Evolutionary conservation across 2,888 invertebrate genomes (phyloP).

Genomic region (Pseudolycoriella hygida): DNA sequence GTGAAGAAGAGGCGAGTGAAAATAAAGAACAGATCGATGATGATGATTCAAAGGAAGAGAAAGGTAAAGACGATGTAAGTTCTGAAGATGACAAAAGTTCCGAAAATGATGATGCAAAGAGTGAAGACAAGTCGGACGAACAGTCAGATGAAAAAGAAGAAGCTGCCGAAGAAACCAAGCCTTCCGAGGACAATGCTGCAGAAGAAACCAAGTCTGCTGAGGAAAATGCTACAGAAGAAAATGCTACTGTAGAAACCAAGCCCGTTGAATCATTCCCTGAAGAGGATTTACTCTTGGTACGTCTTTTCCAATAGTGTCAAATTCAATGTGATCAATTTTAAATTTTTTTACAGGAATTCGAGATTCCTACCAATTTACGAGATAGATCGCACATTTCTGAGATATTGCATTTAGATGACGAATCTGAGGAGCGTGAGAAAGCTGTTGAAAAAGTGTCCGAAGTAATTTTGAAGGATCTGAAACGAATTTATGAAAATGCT

Average conservation of each 20-base stretch:
- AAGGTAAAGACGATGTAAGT: constrained; percentile 20
- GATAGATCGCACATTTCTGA: constrained; percentile 64
- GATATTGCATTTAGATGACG: constrained; percentile 61
- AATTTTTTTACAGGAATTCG: constrained; percentile 36
- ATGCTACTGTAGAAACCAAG: constrained; percentile 16
- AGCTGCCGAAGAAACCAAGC: constrained; percentile 13
- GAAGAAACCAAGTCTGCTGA: constrained; percentile 10
- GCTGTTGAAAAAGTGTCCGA: constrained; percentile 57
- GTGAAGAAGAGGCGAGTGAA: constrained; percentile 15
- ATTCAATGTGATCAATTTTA: not conserved
- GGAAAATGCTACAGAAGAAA: constrained; percentile 6
- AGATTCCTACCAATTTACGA: constrained; percentile 59
- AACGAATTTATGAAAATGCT: constrained; percentile 67
- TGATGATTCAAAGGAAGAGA: constrained; percentile 25
- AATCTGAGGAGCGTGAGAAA: constrained; percentile 49
- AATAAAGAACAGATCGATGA: constrained; percentile 19
- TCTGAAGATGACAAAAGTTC: constrained; percentile 16
- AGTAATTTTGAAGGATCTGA: constrained; percentile 64
- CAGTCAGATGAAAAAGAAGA: constrained; percentile 13
- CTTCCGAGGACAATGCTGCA: constrained; percentile 16
- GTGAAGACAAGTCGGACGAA: constrained; percentile 11
- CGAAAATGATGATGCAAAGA: constrained; percentile 11
- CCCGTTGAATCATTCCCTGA: constrained; percentile 37
- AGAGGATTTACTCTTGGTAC: constrained; percentile 44
- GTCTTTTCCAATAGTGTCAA: constrained; percentile 9